phyloP scores from a whole-genome alignment of 2,113 vertebrate genomes.

The Phoenicopterus ruber region DNA sequence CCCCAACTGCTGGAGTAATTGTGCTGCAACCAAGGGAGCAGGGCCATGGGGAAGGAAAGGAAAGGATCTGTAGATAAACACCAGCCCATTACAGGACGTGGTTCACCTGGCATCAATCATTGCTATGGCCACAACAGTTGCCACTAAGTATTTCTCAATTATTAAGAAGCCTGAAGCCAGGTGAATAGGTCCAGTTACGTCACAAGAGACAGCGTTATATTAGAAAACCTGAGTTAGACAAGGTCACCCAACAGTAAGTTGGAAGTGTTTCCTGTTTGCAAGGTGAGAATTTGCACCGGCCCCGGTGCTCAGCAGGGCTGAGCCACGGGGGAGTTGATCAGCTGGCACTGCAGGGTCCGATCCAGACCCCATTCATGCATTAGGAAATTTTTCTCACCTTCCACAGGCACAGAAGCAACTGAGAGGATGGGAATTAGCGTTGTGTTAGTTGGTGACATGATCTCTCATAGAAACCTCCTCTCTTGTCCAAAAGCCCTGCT shows the following conservation, averaged over 20 bases:
- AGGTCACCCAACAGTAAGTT: not conserved
- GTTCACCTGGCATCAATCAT: not conserved
- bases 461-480: not conserved
- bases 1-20: not conserved
- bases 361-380: not conserved
- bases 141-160: not conserved
- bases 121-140: not conserved
- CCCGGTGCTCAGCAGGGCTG: not conserved
- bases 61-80: not conserved
- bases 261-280: not conserved
- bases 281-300: not conserved
- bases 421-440: not conserved
- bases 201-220: not conserved
- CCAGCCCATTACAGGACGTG: not conserved
- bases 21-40: not conserved
- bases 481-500: not conserved
- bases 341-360: not conserved
- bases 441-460: not conserved
- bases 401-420: not conserved
- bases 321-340: not conserved
- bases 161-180: not conserved
- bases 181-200: not conserved
- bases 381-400: not conserved
- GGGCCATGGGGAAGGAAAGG: not conserved
- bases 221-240: not conserved